Evolutionary conservation across 1,140 invertebrate genomes (phyloP).

Genomic region (Dinoponera quadriceps): DNA sequence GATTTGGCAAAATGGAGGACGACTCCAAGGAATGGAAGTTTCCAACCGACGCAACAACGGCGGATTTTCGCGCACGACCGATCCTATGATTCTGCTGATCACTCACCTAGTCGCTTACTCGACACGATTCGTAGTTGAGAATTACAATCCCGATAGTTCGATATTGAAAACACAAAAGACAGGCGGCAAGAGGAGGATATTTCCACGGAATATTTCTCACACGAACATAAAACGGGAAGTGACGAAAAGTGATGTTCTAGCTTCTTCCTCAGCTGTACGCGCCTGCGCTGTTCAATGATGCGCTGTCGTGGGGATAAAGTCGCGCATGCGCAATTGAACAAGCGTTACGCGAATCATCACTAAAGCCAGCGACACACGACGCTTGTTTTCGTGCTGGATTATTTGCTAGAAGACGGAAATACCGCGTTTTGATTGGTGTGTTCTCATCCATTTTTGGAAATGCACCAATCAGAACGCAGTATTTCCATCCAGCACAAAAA

Average conservation of each 20-base stretch:
- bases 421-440: too few relatives aligned
- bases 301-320: too few relatives aligned
- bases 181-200: neutral
- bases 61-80: neutral
- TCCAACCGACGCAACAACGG: neutral
- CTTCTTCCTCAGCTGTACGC: too few relatives aligned
- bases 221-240: neutral
- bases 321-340: too few relatives aligned
- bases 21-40: neutral
- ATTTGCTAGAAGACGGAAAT: too few relatives aligned
- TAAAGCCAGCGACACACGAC: too few relatives aligned
- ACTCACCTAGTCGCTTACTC: constrained; percentile 23
- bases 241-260: neutral
- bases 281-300: too few relatives aligned
- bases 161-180: neutral
- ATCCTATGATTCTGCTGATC: neutral
- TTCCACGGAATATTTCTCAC: neutral
- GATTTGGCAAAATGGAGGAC: constrained; percentile 1
- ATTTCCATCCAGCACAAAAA: too few relatives aligned
- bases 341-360: too few relatives aligned
- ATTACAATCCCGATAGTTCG: neutral
- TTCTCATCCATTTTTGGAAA: too few relatives aligned
- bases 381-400: too few relatives aligned
- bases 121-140: neutral
- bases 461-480: too few relatives aligned